These are phyloP conservation scores for Bemisia tabaci DNA, from an alignment of 1,140 invertebrate genomes.

Conservation along the genomic window DNA sequence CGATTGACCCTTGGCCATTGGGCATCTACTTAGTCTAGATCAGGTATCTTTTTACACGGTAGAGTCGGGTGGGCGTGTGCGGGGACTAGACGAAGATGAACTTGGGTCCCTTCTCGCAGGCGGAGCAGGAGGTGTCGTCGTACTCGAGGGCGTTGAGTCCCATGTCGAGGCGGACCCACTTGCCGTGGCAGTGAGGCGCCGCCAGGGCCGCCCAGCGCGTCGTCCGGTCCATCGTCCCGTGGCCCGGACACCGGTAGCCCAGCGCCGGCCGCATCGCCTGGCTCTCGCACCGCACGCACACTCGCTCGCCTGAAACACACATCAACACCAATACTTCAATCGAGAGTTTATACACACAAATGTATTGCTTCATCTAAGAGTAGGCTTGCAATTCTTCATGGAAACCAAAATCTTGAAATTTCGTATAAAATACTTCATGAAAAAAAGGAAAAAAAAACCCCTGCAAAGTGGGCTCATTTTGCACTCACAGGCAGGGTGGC, in stretches of 20 bases:
- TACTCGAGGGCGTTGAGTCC: slow-evolving; percentile 8
- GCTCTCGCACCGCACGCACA: slow-evolving; percentile 60
- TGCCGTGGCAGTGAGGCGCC: slow-evolving; percentile 64
- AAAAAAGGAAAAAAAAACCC: too few relatives aligned
- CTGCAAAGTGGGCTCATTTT: too few relatives aligned
- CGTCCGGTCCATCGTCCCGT: slow-evolving; percentile 49
- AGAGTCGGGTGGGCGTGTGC: too few relatives aligned
- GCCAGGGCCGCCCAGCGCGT: slow-evolving; percentile 64
- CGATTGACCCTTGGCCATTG: too few relatives aligned
- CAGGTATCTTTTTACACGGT: too few relatives aligned
- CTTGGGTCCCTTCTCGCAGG: slow-evolving; percentile 12
- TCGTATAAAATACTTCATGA: too few relatives aligned
- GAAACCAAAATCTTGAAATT: too few relatives aligned
- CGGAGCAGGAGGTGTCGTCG: slow-evolving; percentile 13
- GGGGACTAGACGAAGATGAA: slow-evolving; percentile 16
- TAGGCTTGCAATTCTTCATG: too few relatives aligned
- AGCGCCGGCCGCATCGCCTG: slow-evolving; percentile 52
- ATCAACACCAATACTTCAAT: slow-evolving; percentile 8
- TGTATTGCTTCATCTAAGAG: too few relatives aligned
- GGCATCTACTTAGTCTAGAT: too few relatives aligned
- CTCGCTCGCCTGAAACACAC: slow-evolving; percentile 42
- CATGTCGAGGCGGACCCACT: slow-evolving; percentile 53
- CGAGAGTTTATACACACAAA: too few relatives aligned
- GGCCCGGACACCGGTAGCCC: slow-evolving; percentile 63
- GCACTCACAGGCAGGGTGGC: too few relatives aligned